Evolutionary conservation across 2,113 vertebrate genomes (phyloP).

Genomic region (Apodemus sylvaticus): DNA sequence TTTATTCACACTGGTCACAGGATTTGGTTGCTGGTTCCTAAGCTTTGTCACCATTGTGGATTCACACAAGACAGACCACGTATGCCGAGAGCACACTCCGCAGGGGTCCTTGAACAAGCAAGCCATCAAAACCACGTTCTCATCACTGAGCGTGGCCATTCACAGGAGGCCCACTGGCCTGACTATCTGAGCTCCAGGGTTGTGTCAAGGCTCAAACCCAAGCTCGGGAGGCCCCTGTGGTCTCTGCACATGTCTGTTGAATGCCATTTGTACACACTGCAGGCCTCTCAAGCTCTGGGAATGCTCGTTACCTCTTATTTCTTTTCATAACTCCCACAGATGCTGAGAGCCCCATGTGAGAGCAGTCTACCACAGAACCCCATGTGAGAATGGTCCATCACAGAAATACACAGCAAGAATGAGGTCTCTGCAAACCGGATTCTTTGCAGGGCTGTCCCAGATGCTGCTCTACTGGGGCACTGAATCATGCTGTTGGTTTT

Average conservation of each 20-base stretch:
- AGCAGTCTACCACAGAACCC: not conserved
- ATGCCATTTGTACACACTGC: not conserved
- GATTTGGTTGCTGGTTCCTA: not conserved
- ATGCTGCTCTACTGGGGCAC: not conserved
- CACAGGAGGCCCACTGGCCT: not conserved
- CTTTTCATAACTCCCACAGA: too few relatives aligned
- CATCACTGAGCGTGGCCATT: not conserved
- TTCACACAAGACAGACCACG: not conserved
- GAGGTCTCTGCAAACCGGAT: not conserved
- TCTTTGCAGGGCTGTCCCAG: not conserved
- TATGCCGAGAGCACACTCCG: accelerated
- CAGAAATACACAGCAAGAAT: accelerated
- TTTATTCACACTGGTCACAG: not conserved
- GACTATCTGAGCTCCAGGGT: not conserved
- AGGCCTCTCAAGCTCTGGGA: not conserved
- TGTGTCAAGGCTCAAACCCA: not conserved
- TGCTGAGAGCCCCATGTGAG: not conserved
- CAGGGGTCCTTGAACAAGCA: accelerated
- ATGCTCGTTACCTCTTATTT: not conserved
- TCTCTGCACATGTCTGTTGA: not conserved
- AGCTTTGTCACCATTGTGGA: not conserved
- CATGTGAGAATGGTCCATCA: accelerated
- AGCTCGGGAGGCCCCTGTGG: not conserved
- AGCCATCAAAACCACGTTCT: not conserved
- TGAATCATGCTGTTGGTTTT: not conserved